phyloP scores from a whole-genome alignment of 2,113 vertebrate species.

The Cardinalis cardinalis region DNA sequence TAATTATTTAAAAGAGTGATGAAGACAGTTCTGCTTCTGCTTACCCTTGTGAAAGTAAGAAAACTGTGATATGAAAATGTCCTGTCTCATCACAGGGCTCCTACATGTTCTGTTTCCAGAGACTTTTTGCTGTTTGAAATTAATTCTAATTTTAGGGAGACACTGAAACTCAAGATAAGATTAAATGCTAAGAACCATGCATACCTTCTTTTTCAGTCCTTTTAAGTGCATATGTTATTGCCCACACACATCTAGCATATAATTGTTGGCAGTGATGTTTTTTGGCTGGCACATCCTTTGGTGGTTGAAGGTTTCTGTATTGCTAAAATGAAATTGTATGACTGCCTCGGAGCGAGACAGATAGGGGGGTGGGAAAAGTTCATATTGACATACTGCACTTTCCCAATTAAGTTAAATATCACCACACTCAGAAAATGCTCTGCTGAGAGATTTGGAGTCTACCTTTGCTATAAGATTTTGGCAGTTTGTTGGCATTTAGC shows the following conservation, averaged over 20 bases:
- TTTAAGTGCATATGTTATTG: slow-evolving; percentile 63
- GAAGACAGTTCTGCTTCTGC: background rate
- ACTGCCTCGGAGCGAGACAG: slow-evolving; percentile 33
- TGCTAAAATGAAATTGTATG: slow-evolving; percentile 46
- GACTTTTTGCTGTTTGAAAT: slow-evolving; percentile 26
- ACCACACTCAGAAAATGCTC: background rate
- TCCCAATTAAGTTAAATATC: slow-evolving; percentile 61
- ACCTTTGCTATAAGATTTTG: slow-evolving; percentile 6
- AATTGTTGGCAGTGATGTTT: slow-evolving; percentile 64
- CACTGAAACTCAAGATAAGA: slow-evolving; percentile 34
- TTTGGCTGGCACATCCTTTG: slow-evolving; percentile 61
- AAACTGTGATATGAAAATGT: background rate
- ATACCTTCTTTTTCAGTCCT: slow-evolving; percentile 64
- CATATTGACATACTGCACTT: slow-evolving; percentile 47
- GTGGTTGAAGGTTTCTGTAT: slow-evolving; percentile 54
- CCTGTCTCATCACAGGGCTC: slow-evolving; percentile 9
- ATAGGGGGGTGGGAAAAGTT: slow-evolving; percentile 45
- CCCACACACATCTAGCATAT: slow-evolving; percentile 63
- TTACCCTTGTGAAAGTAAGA: background rate
- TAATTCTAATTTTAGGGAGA: slow-evolving; percentile 56
- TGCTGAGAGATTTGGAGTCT: background rate
- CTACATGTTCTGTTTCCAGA: slow-evolving; percentile 22
- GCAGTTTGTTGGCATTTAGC: slow-evolving; percentile 14
- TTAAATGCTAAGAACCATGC: slow-evolving; percentile 41
- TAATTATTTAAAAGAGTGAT: slow-evolving; percentile 43